phyloP scores from a whole-genome alignment of 1,140 invertebrate species.

The Macrotrachela quadricornifera region DNA sequence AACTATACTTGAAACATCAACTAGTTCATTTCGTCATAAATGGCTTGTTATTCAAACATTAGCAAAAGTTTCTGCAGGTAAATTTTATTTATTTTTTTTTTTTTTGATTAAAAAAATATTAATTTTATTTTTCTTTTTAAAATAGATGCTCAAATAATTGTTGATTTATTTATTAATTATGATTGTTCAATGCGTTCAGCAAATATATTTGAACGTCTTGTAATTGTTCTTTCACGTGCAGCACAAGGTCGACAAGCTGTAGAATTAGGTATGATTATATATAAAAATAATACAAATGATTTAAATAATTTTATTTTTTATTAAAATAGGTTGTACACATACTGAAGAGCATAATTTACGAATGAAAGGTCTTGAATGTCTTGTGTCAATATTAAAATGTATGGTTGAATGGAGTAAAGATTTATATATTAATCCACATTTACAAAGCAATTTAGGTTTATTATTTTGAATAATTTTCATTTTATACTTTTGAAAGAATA shows the following conservation, averaged over 20 bases:
- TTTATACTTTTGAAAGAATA: no score
- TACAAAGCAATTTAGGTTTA: no score
- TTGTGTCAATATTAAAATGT: slow-evolving; percentile 90
- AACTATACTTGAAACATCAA: slow-evolving; percentile 85
- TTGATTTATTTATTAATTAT: slow-evolving; percentile 98
- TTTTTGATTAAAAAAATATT: no score
- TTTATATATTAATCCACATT: slow-evolving; percentile 46
- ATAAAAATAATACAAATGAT: no score
- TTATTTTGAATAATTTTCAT: no score
- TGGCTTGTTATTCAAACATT: slow-evolving; percentile 97
- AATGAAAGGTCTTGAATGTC: slow-evolving; percentile 76
- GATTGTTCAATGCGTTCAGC: slow-evolving; percentile 93
- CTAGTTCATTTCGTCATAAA: slow-evolving; percentile 86
- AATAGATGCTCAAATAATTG: slow-evolving; percentile 78
- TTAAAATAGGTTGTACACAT: no score
- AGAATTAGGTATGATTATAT: slow-evolving; percentile 73
- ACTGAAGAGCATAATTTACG: slow-evolving; percentile 73
- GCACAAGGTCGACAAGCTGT: slow-evolving; percentile 58
- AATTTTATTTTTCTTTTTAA: no score
- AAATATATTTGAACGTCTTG: slow-evolving; percentile 86
- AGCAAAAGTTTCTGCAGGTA: slow-evolving; percentile 65
- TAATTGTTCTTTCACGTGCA: slow-evolving; percentile 43
- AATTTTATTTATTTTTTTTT: no score
- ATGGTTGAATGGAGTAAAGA: slow-evolving; percentile 99
- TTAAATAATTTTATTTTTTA: no score